These are phyloP conservation scores for Drosophila parvula DNA, from an alignment of 1,140 invertebrate species.

Conservation along the genomic window DNA sequence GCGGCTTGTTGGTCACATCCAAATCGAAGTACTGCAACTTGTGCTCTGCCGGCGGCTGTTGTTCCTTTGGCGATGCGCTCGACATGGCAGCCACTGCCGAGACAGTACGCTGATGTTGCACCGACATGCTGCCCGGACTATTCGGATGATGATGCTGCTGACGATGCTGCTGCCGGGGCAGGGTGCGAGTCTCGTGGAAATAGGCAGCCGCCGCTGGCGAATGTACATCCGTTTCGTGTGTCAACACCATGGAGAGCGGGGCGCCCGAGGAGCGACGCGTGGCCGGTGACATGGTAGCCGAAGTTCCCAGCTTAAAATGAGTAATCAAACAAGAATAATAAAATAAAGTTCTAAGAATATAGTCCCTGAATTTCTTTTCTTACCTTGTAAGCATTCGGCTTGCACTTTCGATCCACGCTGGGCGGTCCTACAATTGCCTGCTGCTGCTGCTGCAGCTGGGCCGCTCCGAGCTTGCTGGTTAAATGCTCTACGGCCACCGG, in stretches of 20 bases:
- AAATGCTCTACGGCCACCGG: constrained; percentile 65
- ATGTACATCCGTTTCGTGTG: constrained; percentile 67
- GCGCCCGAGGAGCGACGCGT: constrained; percentile 67
- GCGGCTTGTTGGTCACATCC: constrained; percentile 85
- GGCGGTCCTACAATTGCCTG: constrained; percentile 61
- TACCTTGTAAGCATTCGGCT: constrained; percentile 79
- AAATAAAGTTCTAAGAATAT: neutral
- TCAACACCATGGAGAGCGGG: constrained; percentile 70
- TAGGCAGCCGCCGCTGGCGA: constrained; percentile 34
- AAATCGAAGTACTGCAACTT: constrained; percentile 89
- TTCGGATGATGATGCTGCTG: constrained; percentile 62
- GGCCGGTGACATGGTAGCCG: constrained; percentile 62
- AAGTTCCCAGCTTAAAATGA: constrained; percentile 46
- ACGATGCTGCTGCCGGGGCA: constrained; percentile 72
- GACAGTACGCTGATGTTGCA: constrained; percentile 75
- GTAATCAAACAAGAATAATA: neutral
- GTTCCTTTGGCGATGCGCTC: constrained; percentile 46
- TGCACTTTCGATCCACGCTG: constrained; percentile 78
- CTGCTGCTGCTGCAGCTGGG: constrained; percentile 81
- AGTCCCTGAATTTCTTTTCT: neutral
- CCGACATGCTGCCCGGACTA: constrained; percentile 64
- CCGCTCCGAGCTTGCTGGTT: constrained; percentile 54
- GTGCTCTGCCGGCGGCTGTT: constrained; percentile 57
- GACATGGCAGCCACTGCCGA: constrained; percentile 67
- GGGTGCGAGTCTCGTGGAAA: constrained; percentile 77